These are phyloP conservation scores for Ctenopoma multispine DNA, from an alignment of 2,797 vertebrate genomes.

Conservation along the genomic window DNA sequence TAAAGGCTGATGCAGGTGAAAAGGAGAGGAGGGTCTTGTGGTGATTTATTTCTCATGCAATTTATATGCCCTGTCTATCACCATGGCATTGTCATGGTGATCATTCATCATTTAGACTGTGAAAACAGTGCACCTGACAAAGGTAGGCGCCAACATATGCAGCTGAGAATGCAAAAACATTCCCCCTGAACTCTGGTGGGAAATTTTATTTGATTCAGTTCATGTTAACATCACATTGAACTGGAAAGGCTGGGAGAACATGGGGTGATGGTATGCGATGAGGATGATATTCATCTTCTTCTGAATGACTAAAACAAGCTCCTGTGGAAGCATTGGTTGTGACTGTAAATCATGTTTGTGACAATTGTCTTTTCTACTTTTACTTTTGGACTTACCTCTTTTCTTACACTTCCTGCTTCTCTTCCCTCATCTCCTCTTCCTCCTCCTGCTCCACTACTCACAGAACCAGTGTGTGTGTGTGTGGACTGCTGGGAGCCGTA, in stretches of 20 bases:
- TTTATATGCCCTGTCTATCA: conserved; percentile 63
- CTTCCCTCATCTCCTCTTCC: conserved; percentile 24
- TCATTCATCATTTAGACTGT: conserved; percentile 56
- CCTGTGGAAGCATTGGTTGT: conserved; percentile 30
- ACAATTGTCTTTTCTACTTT: conserved; percentile 26
- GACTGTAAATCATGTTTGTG: conserved; percentile 21
- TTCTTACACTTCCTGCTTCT: conserved; percentile 47
- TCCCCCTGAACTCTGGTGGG: conserved; percentile 28
- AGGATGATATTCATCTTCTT: conserved; percentile 34
- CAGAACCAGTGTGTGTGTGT: conserved; percentile 26
- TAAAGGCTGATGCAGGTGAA: conserved; percentile 65
- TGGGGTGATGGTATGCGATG: conserved; percentile 17
- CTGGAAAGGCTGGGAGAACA: conserved; percentile 9
- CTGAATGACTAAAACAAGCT: conserved; percentile 16
- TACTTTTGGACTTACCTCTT: conserved; percentile 32
- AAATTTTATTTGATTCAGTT: conserved; percentile 20
- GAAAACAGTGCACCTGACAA: conserved; percentile 68
- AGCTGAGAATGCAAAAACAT: conserved; percentile 45
- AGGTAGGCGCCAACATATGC: conserved; percentile 50
- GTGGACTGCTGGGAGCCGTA: conserved; percentile 58
- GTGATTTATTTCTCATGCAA: conserved; percentile 67
- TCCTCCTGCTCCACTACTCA: conserved; percentile 18
- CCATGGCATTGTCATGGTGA: conserved; percentile 62
- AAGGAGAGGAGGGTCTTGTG: conserved; percentile 35
- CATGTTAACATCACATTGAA: not conserved